These are phyloP conservation scores for Neocrepidodera transversa DNA, from an alignment of 2,888 invertebrate genomes.

Conservation along the genomic window DNA sequence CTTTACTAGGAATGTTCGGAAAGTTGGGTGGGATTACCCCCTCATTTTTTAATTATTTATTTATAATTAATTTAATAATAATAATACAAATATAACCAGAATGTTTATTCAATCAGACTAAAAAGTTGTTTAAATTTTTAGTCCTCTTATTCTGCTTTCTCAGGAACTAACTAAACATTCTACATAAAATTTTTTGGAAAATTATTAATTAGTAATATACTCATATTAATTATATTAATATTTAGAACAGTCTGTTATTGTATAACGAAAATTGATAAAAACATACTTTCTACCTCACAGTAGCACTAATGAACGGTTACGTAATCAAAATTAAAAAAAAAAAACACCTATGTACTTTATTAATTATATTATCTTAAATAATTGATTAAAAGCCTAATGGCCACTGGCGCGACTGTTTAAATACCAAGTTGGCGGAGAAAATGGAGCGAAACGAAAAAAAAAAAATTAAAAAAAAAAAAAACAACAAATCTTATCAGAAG, in stretches of 20 bases:
- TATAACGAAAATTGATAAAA: slow-evolving; percentile 20
- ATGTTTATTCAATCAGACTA: no score
- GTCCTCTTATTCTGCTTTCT: no score
- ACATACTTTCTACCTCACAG: slow-evolving; percentile 13
- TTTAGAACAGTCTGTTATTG: slow-evolving; percentile 11
- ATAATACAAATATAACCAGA: no score
- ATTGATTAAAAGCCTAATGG: slow-evolving; percentile 11
- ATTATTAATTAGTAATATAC: no score
- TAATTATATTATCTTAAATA: slow-evolving; percentile 19
- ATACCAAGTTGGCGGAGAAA: slow-evolving; percentile 1
- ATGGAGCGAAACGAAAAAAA: slow-evolving; percentile 15
- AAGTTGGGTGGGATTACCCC: no score
- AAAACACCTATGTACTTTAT: slow-evolving; percentile 19
- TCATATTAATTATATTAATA: slow-evolving; percentile 13
- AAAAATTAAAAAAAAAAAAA: not conserved
- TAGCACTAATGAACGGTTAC: slow-evolving; percentile 10
- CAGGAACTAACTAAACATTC: no score
- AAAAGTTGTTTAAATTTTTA: no score
- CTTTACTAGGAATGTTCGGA: no score
- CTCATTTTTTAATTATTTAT: no score
- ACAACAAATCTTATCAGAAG: not conserved
- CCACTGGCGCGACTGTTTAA: slow-evolving; percentile 1
- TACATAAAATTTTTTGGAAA: no score
- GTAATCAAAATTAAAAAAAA: no score
- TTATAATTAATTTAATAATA: no score